Conservation (phyloP, 2,113 vertebrate species). For the Trichechus manatus region DNA sequence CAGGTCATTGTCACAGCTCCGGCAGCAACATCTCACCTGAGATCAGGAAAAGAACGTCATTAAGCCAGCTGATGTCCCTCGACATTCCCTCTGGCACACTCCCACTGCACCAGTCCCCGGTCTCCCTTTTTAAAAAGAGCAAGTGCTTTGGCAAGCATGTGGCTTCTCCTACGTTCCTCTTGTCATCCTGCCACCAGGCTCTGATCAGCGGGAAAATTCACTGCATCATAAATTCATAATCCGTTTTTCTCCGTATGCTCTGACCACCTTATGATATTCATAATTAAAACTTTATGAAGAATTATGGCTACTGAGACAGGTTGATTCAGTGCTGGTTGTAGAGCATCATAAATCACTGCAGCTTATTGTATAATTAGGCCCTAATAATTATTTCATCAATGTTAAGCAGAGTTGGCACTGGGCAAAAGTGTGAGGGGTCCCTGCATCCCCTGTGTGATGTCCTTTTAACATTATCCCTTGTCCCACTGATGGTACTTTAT, state of each 20-base stretch:
- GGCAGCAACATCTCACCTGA: neutral
- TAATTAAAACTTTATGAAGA: constrained; percentile 84
- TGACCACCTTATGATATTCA: constrained; percentile 77
- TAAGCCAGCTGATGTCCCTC: neutral
- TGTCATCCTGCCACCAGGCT: constrained; percentile 37
- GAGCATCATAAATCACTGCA: constrained; percentile 72
- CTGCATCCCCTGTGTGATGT: neutral
- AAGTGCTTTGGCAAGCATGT: constrained; percentile 27
- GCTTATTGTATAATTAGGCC: constrained; percentile 68
- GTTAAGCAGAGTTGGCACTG: constrained; percentile 2
- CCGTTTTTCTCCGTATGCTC: constrained; percentile 83
- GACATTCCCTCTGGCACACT: neutral
- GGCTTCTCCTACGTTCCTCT: neutral
- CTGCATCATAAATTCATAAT: constrained; percentile 78
- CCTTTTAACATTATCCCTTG: neutral
- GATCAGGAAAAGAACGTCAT: neutral
- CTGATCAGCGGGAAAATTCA: constrained; percentile 63
- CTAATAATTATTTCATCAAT: constrained; percentile 77
- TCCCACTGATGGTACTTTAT: neutral
- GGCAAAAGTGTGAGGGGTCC: neutral
- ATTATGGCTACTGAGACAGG: constrained; percentile 73
- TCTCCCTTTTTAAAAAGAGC: neutral
- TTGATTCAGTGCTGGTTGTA: constrained; percentile 78
- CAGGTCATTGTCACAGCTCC: neutral
- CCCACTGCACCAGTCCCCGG: neutral